phyloP scores from a whole-genome alignment of 2,113 vertebrate genomes.

The Cyanoliseus patagonus region DNA sequence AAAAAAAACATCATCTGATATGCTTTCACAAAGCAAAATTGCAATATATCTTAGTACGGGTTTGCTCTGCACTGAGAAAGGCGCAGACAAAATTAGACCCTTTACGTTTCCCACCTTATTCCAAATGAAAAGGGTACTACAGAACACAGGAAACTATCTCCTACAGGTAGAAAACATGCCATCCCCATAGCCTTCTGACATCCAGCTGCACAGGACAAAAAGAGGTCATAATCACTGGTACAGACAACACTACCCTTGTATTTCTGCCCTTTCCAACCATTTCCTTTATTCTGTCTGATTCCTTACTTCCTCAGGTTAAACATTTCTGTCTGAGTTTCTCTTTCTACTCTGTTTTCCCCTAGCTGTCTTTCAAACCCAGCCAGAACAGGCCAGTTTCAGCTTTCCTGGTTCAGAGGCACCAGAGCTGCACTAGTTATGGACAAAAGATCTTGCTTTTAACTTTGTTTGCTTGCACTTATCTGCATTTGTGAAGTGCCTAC shows the following conservation, averaged over 20 bases:
- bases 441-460: not conserved
- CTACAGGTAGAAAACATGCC: not conserved
- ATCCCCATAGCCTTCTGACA: not conserved
- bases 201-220: not conserved
- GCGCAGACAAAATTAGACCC: not conserved
- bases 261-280: not conserved
- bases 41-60: not conserved
- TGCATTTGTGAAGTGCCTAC: not conserved
- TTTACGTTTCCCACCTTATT: not conserved
- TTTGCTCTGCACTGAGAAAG: not conserved
- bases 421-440: rapidly evolving
- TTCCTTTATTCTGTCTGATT: not conserved
- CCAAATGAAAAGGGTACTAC: not conserved
- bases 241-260: not conserved
- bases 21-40: not conserved
- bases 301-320: not conserved
- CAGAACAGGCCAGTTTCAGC: not conserved
- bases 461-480: not conserved
- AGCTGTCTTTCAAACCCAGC: not conserved
- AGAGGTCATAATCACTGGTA: not conserved
- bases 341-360: not conserved
- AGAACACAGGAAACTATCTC: not conserved
- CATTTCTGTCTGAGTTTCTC: not conserved
- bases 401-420: not conserved
- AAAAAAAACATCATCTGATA: not conserved